A percentile compares a stretch with the other conserved stretches of the same genome.
Conservation (phyloP, 2,797 vertebrate species). For the Gorsachius magnificus region DNA sequence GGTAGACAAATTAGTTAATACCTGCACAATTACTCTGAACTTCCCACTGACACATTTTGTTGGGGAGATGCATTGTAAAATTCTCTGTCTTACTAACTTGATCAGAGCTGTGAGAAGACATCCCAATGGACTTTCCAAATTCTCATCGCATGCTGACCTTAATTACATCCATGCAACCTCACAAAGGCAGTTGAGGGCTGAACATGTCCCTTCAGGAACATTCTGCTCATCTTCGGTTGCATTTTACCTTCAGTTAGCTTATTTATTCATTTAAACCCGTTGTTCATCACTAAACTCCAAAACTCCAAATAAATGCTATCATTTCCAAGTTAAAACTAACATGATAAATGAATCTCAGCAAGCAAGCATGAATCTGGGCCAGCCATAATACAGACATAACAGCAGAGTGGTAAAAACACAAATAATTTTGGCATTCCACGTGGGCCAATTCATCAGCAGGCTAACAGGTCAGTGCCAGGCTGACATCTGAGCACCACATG, state of each 20-base stretch:
- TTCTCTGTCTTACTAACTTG: background rate
- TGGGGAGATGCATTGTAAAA: background rate
- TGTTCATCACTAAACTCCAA: background rate
- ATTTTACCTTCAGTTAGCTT: background rate
- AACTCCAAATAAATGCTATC: background rate
- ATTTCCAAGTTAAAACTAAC: background rate
- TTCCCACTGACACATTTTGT: background rate
- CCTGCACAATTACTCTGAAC: background rate
- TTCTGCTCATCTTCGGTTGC: background rate
- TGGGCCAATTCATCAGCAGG: conserved; percentile 12
- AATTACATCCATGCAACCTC: background rate
- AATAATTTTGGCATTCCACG: background rate
- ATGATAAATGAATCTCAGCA: background rate
- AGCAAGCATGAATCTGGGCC: background rate
- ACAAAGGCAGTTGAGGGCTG: background rate
- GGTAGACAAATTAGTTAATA: accelerated
- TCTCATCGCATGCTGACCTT: background rate
- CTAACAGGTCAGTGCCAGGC: conserved; percentile 22
- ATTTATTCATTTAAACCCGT: background rate
- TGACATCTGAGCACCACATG: conserved; percentile 42
- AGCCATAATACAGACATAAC: background rate
- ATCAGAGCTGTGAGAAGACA: background rate
- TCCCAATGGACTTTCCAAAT: background rate
- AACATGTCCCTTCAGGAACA: background rate
- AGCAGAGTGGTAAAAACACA: conserved; percentile 17